These are phyloP conservation scores for Centropyge bicolor DNA, from an alignment of 2,797 vertebrate genomes.

Conservation along the genomic window DNA sequence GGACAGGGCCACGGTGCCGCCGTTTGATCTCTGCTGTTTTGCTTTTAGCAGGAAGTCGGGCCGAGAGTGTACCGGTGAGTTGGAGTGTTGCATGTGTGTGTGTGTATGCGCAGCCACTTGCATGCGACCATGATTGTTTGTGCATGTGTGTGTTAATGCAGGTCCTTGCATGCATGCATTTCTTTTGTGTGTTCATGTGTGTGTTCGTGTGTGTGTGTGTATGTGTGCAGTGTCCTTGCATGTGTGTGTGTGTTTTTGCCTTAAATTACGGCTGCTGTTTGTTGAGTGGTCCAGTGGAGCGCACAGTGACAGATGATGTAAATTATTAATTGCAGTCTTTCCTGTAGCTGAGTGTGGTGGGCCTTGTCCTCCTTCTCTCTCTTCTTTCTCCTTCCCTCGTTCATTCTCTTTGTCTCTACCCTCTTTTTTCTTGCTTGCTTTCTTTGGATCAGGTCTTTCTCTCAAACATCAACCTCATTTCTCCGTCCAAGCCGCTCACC, in stretches of 20 bases:
- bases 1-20: constrained; percentile 21
- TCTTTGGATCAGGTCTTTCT: constrained; percentile 22
- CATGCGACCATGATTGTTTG: constrained; percentile 44
- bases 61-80: constrained; percentile 20
- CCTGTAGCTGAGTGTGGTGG: constrained; percentile 85
- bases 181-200: constrained; percentile 23
- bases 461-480: constrained; percentile 41
- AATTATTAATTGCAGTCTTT: constrained; percentile 89
- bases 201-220: constrained; percentile 26
- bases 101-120: constrained; percentile 33
- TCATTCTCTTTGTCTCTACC: constrained; percentile 72
- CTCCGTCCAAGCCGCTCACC: neutral
- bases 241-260: constrained; percentile 77
- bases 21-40: constrained; percentile 52
- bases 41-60: constrained; percentile 45
- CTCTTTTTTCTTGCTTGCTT: constrained; percentile 28
- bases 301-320: constrained; percentile 88
- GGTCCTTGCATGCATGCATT: constrained; percentile 42
- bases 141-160: constrained; percentile 53
- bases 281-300: constrained; percentile 88
- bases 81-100: constrained; percentile 4
- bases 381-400: constrained; percentile 47
- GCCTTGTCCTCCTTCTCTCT: constrained; percentile 72
- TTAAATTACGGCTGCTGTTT: constrained; percentile 88
- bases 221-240: constrained; percentile 20